Evolutionary conservation across 2,888 invertebrate species (phyloP).

Genomic region (Dexiosoma caninum): DNA sequence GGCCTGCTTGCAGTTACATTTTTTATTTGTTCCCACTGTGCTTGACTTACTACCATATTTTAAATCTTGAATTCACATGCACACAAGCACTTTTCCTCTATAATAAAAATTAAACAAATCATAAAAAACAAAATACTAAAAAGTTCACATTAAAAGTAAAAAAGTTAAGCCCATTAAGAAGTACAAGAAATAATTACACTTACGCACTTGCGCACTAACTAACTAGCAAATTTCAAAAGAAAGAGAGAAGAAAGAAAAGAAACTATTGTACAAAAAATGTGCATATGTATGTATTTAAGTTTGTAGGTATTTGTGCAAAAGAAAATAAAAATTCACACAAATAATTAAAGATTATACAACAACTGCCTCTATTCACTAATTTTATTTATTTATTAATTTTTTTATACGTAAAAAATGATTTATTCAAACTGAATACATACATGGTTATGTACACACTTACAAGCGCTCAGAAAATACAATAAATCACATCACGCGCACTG

Average conservation of each 20-base stretch:
- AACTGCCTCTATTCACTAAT: slow-evolving; percentile 16
- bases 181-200: slow-evolving; percentile 34
- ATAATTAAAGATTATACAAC: slow-evolving; percentile 31
- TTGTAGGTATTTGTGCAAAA: background rate
- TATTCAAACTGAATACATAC: slow-evolving; percentile 20
- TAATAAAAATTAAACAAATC: too few relatives aligned
- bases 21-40: too few relatives aligned
- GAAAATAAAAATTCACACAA: slow-evolving; percentile 19
- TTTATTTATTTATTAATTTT: background rate
- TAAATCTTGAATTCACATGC: too few relatives aligned
- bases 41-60: too few relatives aligned
- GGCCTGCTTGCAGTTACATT: too few relatives aligned
- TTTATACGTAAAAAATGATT: background rate
- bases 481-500: slow-evolving; percentile 35
- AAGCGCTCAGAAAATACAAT: background rate
- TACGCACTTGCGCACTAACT: slow-evolving; percentile 37
- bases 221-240: slow-evolving; percentile 42
- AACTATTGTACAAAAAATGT: slow-evolving; percentile 2
- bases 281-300: background rate
- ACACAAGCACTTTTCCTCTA: too few relatives aligned
- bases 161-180: slow-evolving; percentile 28
- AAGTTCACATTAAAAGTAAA: too few relatives aligned
- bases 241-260: slow-evolving; percentile 35
- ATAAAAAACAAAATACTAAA: too few relatives aligned
- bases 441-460: background rate